Conservation (phyloP, 2,113 vertebrate species). For the Furnarius figulus region DNA sequence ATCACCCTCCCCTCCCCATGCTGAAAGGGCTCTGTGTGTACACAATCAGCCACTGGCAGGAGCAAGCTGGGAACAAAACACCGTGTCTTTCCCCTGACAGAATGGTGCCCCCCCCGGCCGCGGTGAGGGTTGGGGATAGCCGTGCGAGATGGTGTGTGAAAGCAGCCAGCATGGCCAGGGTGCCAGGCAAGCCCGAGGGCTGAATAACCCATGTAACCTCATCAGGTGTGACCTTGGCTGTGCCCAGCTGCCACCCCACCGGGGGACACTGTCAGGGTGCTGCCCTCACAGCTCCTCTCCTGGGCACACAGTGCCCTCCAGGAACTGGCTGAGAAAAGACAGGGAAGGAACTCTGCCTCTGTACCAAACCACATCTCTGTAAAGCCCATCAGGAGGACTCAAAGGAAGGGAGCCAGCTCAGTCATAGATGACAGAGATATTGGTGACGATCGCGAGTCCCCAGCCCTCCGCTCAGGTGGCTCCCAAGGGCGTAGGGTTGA, state of each 20-base stretch:
- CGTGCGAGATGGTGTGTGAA: neutral
- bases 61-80: slow-evolving; percentile 66
- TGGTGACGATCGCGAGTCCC: neutral
- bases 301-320: neutral
- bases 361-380: neutral
- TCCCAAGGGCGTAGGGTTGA: neutral
- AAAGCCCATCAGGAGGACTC: neutral
- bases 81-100: slow-evolving; percentile 54
- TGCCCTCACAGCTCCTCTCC: neutral
- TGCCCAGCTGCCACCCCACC: neutral
- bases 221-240: neutral
- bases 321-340: neutral
- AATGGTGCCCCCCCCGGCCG: neutral
- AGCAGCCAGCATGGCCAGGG: neutral
- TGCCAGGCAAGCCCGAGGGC: neutral
- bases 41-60: slow-evolving; percentile 11
- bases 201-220: neutral
- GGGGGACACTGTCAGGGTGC: neutral
- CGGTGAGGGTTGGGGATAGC: slow-evolving; percentile 18
- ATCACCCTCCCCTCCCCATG: slow-evolving; percentile 59
- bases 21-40: slow-evolving; percentile 72
- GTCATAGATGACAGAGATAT: neutral
- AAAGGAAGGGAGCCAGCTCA: neutral
- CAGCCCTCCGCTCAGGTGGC: neutral
- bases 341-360: neutral